These are phyloP conservation scores for Gobio gobio DNA, from an alignment of 2,113 vertebrate species.

Conservation along the genomic window DNA sequence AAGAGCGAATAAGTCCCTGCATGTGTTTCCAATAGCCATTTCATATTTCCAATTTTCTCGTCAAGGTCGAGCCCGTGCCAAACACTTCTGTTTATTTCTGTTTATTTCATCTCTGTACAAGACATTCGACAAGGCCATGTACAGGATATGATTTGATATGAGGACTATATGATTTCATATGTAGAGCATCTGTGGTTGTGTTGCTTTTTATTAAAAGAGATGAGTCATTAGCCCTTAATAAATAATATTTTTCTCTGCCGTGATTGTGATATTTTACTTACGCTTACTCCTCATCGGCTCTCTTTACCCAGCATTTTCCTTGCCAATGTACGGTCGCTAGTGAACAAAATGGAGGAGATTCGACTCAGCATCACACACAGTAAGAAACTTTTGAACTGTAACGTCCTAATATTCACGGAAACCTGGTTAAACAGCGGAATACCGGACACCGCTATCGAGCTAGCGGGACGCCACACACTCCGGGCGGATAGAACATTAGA, in stretches of 20 bases:
- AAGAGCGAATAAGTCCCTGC: conserved; percentile 63
- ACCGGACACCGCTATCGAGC: too few species aligned
- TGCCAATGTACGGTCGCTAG: too few species aligned
- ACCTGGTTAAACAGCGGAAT: too few species aligned
- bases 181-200: conserved; percentile 14
- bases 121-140: conserved; percentile 30
- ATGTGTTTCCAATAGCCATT: conserved; percentile 69
- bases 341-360: too few species aligned
- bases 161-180: conserved; percentile 10
- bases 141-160: conserved; percentile 41
- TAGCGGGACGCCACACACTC: too few species aligned
- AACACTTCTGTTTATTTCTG: conserved; percentile 63
- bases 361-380: too few species aligned
- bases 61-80: conserved; percentile 54
- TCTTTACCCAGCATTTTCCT: too few species aligned
- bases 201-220: background rate
- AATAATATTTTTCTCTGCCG: background rate
- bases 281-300: too few species aligned
- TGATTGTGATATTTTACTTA: background rate
- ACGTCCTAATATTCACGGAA: too few species aligned
- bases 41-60: conserved; percentile 63
- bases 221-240: background rate
- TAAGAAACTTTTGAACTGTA: too few species aligned
- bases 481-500: too few species aligned
- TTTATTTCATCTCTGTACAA: conserved; percentile 64